phyloP scores from a whole-genome alignment of 1,140 invertebrate species.

The Popillia japonica region DNA sequence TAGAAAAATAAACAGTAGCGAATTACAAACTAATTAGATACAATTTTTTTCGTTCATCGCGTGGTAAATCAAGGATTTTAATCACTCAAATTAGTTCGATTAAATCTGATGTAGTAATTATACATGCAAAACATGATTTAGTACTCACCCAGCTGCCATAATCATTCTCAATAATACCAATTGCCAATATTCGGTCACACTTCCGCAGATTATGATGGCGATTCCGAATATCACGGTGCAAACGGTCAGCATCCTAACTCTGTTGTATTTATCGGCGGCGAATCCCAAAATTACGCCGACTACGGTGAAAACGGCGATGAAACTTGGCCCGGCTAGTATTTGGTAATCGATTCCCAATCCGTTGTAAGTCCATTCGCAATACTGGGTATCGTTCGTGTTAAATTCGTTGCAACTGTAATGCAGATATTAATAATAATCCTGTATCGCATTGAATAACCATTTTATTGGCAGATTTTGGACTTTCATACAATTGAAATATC shows the following conservation, averaged over 20 bases:
- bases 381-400: slow-evolving; percentile 72
- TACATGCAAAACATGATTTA: no score
- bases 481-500: no score
- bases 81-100: no score
- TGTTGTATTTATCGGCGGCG: slow-evolving; percentile 80
- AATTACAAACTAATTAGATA: no score
- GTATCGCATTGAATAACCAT: no score
- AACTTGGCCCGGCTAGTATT: slow-evolving; percentile 89
- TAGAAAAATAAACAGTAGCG: no score
- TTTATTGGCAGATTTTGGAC: no score
- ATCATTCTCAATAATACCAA: slow-evolving; percentile 85
- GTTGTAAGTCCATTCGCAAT: slow-evolving; percentile 93
- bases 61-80: no score
- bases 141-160: slow-evolving; percentile 79
- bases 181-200: slow-evolving; percentile 90
- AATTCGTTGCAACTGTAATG: slow-evolving; percentile 69
- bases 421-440: neutral
- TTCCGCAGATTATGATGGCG: slow-evolving; percentile 83
- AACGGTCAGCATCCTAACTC: slow-evolving; percentile 76
- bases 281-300: slow-evolving; percentile 86
- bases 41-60: no score
- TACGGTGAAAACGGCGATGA: slow-evolving; percentile 90
- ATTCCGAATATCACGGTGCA: slow-evolving; percentile 84
- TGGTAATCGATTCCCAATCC: slow-evolving; percentile 92
- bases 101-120: no score